Base-by-base conservation (phyloP, 2,113 vertebrate genomes). In the Rhinogobius similis region DNA sequence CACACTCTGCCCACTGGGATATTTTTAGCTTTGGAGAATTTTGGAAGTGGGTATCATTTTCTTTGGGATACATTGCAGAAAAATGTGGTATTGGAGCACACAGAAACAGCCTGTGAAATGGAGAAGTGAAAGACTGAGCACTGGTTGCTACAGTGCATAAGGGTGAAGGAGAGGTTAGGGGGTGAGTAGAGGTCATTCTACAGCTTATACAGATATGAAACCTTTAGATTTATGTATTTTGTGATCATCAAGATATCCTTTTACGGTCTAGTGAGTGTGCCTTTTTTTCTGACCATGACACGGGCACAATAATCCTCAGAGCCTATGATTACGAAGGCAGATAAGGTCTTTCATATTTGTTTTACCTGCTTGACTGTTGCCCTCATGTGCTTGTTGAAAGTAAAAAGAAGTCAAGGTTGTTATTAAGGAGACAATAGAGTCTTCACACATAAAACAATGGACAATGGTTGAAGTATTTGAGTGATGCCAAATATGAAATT, bases 141-240 rank as follows among this genome's bases (percentile, higher is more conserved):
- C 26, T n/a, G 18, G 16, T 18, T 62, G 41, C 50, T 46, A 73
- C 67, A 71, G 10, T 3, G 36, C 27, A 38, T 69, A 10, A 1
- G 74, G 77, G 65, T 81, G 73, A 82, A 81, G 32, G 72, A 82
- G 43, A 83, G 82, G 86, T 82, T 63, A 81, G 70, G 23, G n/a
- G 43, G 50, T 64, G 69, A 82, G 55, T 77, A 44, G 26, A 86
- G 83, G 79, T 83, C 71, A 63, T 66, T 29, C 44, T 68, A 26
- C n/a, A 52, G 27, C 70, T 73, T 26, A 68, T 56, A 50, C 48
- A 53, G 69, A 67, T 69, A 73, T 67, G 26, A 69, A 14, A 20
- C n/a, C 61, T 62, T 27, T 53, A 44, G 38, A 58, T 43, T 44
- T 68, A n/a, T 66, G 65, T 67, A 55, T 73, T 55, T 65, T 56